Percentiles rank a stretch among this genome's conserved stretches.
These are phyloP conservation scores for Drosophila fuyamai DNA, from an alignment of 1,140 invertebrate species.

Conservation along the genomic window DNA sequence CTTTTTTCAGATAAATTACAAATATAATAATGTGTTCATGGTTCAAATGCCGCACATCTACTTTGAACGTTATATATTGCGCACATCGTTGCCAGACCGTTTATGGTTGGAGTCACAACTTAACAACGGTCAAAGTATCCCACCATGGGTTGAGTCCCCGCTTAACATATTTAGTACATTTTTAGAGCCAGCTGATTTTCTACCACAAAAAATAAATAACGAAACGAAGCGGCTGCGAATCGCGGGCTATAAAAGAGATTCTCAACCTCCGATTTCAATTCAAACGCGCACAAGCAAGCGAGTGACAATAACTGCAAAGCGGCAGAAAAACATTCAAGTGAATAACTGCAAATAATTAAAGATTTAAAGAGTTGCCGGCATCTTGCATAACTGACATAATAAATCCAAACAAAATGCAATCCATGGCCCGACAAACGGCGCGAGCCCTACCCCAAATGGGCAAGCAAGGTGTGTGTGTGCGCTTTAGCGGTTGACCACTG, in stretches of 20 bases:
- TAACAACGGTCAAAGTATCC: not conserved
- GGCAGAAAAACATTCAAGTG: constrained; percentile 1
- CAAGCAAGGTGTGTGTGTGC: constrained; percentile 75
- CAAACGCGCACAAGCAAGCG: constrained; percentile 16
- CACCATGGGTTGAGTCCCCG: not conserved
- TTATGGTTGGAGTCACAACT: not conserved
- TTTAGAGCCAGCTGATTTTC: too few relatives aligned
- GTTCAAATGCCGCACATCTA: too few relatives aligned
- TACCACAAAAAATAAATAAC: constrained; percentile 21
- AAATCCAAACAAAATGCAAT: constrained; percentile 63
- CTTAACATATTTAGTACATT: constrained; percentile 1
- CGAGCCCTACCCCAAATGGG: constrained; percentile 61
- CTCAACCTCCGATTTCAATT: constrained; percentile 10
- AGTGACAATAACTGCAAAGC: constrained; percentile 12
- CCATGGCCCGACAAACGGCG: constrained; percentile 61
- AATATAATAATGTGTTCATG: too few relatives aligned
- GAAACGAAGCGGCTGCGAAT: not conserved
- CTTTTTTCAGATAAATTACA: too few relatives aligned
- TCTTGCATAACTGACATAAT: constrained; percentile 33
- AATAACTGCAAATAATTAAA: constrained; percentile 1
- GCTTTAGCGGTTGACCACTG: constrained; percentile 1
- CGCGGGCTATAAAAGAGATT: constrained; percentile 28
- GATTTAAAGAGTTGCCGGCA: constrained; percentile 18
- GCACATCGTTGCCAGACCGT: not conserved
- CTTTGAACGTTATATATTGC: too few relatives aligned